Evolutionary conservation across 2,888 invertebrate genomes (phyloP).

Genomic region (Agonopterix alstromeriana): DNA sequence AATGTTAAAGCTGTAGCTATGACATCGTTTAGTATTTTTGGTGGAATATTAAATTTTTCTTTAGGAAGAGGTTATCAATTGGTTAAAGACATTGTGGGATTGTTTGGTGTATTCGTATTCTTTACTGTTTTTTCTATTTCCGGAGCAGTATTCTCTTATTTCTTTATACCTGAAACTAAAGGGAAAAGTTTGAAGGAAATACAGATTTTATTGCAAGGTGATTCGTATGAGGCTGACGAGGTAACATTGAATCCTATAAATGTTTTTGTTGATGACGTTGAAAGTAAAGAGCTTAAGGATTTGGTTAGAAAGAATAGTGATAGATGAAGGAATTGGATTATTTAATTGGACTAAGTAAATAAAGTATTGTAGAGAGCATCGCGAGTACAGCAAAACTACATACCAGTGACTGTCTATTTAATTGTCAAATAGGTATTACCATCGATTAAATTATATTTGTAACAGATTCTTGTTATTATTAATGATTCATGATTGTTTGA

Average conservation of each 20-base stretch:
- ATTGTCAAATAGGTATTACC: no score
- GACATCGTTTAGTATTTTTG: conserved; percentile 57
- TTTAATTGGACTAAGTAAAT: neutral
- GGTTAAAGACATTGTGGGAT: conserved; percentile 59
- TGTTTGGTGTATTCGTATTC: conserved; percentile 64
- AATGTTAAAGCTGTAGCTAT: conserved; percentile 74
- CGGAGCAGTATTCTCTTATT: conserved; percentile 61
- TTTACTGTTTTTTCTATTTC: conserved; percentile 56
- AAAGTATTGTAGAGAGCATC: no score
- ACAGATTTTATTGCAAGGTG: conserved; percentile 66
- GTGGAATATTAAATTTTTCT: conserved; percentile 60
- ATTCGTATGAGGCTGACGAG: conserved; percentile 28
- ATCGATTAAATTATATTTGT: no score
- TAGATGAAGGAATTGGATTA: neutral
- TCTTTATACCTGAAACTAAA: conserved; percentile 75
- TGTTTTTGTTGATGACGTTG: neutral
- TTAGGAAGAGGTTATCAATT: conserved; percentile 69
- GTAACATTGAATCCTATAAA: conserved; percentile 13
- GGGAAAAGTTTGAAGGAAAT: conserved; percentile 75
- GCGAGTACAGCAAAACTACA: no score
- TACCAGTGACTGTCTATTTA: no score
- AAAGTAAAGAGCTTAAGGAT: conserved; percentile 1
- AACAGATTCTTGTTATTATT: no score
- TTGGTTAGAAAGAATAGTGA: neutral
- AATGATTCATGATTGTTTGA: no score